Evolutionary conservation across 1,140 invertebrate genomes (phyloP).

Genomic region (Sminthurides bifidus): DNA sequence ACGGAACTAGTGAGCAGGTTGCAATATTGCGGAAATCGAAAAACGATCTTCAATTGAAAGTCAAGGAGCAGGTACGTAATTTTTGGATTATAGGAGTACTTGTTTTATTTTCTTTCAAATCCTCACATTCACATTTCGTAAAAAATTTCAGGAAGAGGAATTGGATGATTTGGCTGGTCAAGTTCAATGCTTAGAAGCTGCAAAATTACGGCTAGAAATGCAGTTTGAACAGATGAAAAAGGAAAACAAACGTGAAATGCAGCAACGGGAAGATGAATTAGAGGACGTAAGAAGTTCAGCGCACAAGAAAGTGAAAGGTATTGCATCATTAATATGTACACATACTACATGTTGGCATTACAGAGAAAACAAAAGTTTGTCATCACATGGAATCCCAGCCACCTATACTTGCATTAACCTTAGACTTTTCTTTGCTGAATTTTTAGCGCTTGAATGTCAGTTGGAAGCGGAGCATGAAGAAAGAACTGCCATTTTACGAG

Average conservation of each 20-base stretch:
- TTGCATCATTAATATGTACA: no score
- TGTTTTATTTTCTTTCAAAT: not conserved
- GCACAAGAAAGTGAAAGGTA: slow-evolving; percentile 78
- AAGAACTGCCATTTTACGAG: slow-evolving; percentile 66
- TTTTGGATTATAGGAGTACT: not conserved
- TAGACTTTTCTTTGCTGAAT: no score
- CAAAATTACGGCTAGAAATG: slow-evolving; percentile 84
- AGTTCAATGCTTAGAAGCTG: slow-evolving; percentile 64
- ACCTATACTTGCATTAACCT: no score
- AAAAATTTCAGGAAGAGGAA: slow-evolving; percentile 60
- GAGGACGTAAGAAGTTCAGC: slow-evolving; percentile 77
- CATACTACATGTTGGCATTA: no score
- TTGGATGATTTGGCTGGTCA: slow-evolving; percentile 85
- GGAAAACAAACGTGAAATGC: slow-evolving; percentile 70
- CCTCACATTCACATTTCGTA: not conserved
- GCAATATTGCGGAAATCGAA: slow-evolving; percentile 66
- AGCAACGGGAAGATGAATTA: slow-evolving; percentile 80
- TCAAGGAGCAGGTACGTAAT: slow-evolving; percentile 57
- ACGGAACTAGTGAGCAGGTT: slow-evolving; percentile 75
- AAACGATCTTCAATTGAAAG: slow-evolving; percentile 71
- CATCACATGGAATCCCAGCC: no score
- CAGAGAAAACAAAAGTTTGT: no score
- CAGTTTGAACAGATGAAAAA: slow-evolving; percentile 79
- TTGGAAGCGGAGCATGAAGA: slow-evolving; percentile 87
- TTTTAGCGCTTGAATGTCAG: slow-evolving; percentile 76